Evolutionary conservation across 2,888 invertebrate genomes (phyloP), one percentile per base, ranked within the genome.

Genomic region (Caenorhabditis panamensis): DNA sequence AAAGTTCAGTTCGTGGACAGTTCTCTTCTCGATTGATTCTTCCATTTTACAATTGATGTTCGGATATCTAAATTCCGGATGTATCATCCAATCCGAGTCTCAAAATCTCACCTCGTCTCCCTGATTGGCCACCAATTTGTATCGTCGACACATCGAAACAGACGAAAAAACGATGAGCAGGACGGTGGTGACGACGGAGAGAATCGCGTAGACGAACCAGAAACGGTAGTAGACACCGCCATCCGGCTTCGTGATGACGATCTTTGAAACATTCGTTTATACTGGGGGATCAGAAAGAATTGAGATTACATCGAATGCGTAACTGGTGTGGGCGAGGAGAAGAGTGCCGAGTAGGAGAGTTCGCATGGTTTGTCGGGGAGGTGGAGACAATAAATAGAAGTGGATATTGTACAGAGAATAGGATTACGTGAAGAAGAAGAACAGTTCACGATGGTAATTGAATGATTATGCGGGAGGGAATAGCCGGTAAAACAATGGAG

Each of bases 91-190:
- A n/a, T 31, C 20, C 20, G 8, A 41, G 44, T 9, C n/a, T 26
- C 9, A 47, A 62, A 28, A 3, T 3, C 56, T 20, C 20, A 75
- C 66, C 44, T 75, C 75, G 4, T 75, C 59, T 13, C 66, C 66
- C 22, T 75, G 66, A 61, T 59, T 53, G 13, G 75, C 66, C 44
- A 75, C 75, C 66, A 75, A 61, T 28, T 75, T 31, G 26, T 75
- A 75, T 0, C 75, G 51, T 4, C 61, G 47, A 26, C 75, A 75
- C 59, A 59, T 53, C 9, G 75, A 75, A 26, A 75, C 16, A 3
- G 36, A 18, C 9, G 53, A 31, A 24, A 44, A 59, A 11, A 75
- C 0, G n/a, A 44, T 13, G 4, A 75, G 53, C 18, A 75, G 31
- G 31, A 66, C 22, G 8, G 66, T 36, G 22, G 51, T 53, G 16